Conservation (phyloP, 2,113 vertebrate genomes). For the Sciurus niger region DNA sequence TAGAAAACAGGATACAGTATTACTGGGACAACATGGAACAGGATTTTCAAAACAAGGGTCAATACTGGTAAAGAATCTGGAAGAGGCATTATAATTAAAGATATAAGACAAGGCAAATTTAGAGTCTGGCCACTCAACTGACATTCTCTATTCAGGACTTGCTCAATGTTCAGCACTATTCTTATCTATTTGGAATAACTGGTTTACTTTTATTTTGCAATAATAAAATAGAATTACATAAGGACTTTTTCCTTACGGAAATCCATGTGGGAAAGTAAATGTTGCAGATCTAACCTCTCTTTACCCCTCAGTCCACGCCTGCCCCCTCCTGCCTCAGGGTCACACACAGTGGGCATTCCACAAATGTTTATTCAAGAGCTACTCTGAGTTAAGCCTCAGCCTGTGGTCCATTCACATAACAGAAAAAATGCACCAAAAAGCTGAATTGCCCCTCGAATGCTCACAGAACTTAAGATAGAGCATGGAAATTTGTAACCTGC, state of each 20-base stretch:
- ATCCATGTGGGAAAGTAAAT: conserved; percentile 18
- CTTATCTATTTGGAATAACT: neutral
- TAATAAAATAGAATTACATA: conserved; percentile 39
- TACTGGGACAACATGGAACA: neutral
- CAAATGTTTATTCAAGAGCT: conserved; percentile 23
- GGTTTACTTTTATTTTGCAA: conserved; percentile 33
- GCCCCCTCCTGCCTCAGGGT: neutral
- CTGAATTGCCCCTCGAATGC: neutral
- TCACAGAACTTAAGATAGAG: neutral
- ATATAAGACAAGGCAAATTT: neutral
- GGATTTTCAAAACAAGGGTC: neutral
- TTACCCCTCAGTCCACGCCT: neutral
- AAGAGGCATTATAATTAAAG: neutral
- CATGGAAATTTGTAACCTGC: neutral
- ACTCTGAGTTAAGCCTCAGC: neutral
- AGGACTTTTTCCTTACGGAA: conserved; percentile 37
- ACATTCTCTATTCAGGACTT: neutral
- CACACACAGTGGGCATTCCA: conserved; percentile 1
- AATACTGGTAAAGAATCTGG: neutral
- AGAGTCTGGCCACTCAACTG: neutral
- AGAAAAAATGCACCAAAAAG: neutral
- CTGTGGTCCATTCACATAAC: neutral
- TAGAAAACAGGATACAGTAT: neutral
- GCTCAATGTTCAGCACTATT: neutral
- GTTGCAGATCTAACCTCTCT: conserved; percentile 4